These are phyloP conservation scores for Diaphora mendica DNA, from an alignment of 2,888 invertebrate species.

Conservation along the genomic window DNA sequence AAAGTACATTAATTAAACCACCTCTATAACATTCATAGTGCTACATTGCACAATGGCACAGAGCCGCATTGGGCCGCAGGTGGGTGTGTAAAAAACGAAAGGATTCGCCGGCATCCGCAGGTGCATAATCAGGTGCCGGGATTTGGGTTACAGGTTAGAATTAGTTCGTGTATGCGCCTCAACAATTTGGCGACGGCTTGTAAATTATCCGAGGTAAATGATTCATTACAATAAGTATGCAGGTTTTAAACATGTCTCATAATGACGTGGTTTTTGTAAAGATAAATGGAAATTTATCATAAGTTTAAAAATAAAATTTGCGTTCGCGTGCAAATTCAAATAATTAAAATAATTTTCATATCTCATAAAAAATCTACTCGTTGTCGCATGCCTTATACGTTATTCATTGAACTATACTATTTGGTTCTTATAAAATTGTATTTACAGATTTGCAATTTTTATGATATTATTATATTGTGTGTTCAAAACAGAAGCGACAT, in stretches of 20 bases:
- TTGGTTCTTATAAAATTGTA: too few species aligned
- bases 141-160: constrained; percentile 73
- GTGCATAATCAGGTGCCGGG: constrained; percentile 70
- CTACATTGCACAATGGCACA: constrained; percentile 76
- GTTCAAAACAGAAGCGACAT: neutral
- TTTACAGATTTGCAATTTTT: neutral
- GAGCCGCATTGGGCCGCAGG: constrained; percentile 69
- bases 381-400: too few species aligned
- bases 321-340: too few species aligned
- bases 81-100: constrained; percentile 81
- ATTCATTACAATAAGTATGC: constrained; percentile 9
- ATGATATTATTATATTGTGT: too few species aligned
- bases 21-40: constrained; percentile 47
- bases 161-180: constrained; percentile 45
- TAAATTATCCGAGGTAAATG: constrained; percentile 15
- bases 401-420: too few species aligned
- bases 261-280: neutral
- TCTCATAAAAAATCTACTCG: too few species aligned
- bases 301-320: too few species aligned
- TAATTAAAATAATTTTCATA: too few species aligned
- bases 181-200: constrained; percentile 39
- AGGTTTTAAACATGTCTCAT: constrained; percentile 4
- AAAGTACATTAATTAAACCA: constrained; percentile 8
- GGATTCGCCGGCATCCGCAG: constrained; percentile 78
- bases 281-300: neutral